Base-by-base conservation (phyloP, 2,888 invertebrate species). In the Apoderus coryli region DNA sequence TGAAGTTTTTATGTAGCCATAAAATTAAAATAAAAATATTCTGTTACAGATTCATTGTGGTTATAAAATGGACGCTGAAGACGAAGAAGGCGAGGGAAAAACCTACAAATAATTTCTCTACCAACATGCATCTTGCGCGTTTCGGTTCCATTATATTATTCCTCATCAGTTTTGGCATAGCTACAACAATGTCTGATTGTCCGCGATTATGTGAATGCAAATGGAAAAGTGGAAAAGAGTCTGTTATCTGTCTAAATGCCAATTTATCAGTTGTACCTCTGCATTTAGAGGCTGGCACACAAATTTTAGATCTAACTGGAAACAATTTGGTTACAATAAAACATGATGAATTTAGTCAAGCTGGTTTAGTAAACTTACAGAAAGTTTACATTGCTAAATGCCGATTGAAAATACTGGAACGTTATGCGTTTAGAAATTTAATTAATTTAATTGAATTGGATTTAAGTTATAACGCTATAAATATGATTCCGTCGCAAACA, bases 151-250 rank as follows among this genome's bases (percentile, higher is more conserved):
- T n/a, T n/a, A n/a, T n/a, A n/a, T n/a, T n/a, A n/a, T n/a, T n/a
- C n/a, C n/a, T n/a, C n/a, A n/a, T n/a, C n/a, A n/a, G n/a, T n/a
- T n/a, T n/a, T n/a, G n/a, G n/a, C n/a, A n/a, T n/a, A n/a, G n/a
- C n/a, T n/a, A n/a, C n/a, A n/a, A n/a, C n/a, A n/a, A n/a, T n/a
- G n/a, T n/a, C 72, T 49, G 75, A 74, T 46, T 80, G 80, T 53
- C 79, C 79, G 30, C 66, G 67, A 38, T 65, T 73, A 45, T 86
- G 85, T 61, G 80, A 82, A 59, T 85, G 85, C 66, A 82, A 82
- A 60, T 86, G 85, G 85, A 79, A 79, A 56, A 76, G 75, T 52
- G 84, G 84, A 47, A 85, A 85, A 58, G 82, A 84, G 60, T 77
- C 81, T 28, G 84, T 81, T 33, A 64, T 78, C 46, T 86, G 85